These are phyloP conservation scores for Myripristis jacobus DNA, from an alignment of 2,797 vertebrate genomes.

Conservation along the genomic window DNA sequence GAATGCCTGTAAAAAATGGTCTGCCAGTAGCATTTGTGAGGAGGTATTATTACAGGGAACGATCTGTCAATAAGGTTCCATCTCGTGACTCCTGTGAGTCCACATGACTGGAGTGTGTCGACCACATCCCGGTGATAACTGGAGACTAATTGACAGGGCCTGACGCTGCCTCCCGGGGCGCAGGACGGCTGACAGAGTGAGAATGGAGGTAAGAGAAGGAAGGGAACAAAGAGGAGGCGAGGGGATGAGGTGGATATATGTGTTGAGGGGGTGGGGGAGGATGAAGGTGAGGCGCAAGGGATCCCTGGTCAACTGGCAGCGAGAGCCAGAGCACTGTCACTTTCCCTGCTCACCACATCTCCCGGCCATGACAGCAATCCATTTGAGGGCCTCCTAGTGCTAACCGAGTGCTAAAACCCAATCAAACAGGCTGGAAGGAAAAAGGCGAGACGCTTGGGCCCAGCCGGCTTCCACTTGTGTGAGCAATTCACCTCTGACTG, in stretches of 20 bases:
- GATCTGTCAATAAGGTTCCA: constrained; percentile 63
- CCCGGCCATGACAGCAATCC: constrained; percentile 74
- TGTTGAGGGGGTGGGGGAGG: not conserved
- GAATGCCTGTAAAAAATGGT: constrained; percentile 21
- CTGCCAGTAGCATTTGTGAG: constrained; percentile 56
- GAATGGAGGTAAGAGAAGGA: constrained; percentile 52
- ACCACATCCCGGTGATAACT: constrained; percentile 59
- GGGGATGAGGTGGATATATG: constrained; percentile 25
- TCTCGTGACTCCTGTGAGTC: constrained; percentile 47
- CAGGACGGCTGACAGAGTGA: constrained; percentile 39
- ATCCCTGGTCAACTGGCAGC: constrained; percentile 55
- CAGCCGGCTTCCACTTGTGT: constrained; percentile 64
- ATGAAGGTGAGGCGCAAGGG: constrained; percentile 52
- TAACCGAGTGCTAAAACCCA: constrained; percentile 79
- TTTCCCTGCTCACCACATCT: constrained; percentile 30
- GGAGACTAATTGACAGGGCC: constrained; percentile 65
- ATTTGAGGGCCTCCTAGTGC: constrained; percentile 69
- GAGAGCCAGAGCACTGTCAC: constrained; percentile 49
- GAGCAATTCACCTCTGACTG: constrained; percentile 77
- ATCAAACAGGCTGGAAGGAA: constrained; percentile 71
- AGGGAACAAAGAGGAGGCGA: constrained; percentile 24
- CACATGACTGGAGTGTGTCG: constrained; percentile 54
- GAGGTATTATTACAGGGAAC: constrained; percentile 65
- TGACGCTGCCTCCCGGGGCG: constrained; percentile 47
- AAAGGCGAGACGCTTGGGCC: constrained; percentile 49